Evolutionary conservation across 2,888 invertebrate genomes (phyloP).

Genomic region (Crioceris asparagi): DNA sequence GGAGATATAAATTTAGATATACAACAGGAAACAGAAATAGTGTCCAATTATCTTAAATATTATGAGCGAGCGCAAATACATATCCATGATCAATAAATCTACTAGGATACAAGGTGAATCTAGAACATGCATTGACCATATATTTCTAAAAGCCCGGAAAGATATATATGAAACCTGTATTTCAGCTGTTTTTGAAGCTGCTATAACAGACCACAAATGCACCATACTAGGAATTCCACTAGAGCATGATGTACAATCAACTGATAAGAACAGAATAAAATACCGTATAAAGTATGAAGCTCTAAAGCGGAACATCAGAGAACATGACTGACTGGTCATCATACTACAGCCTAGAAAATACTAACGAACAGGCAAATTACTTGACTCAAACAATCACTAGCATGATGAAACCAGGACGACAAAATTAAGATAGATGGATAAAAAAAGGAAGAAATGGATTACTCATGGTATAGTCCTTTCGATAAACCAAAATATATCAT

Average conservation of each 20-base stretch:
- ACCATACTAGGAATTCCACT: slow-evolving; percentile 5
- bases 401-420: slow-evolving; percentile 1
- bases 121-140: slow-evolving; percentile 3
- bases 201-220: slow-evolving; percentile 2
- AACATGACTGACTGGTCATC: slow-evolving; percentile 5
- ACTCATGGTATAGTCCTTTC: neutral
- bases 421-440: neutral
- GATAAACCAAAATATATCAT: slow-evolving; percentile 2
- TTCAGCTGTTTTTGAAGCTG: slow-evolving; percentile 2
- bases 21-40: neutral
- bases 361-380: too few relatives aligned
- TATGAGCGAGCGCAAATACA: slow-evolving; percentile 4
- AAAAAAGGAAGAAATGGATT: slow-evolving; percentile 5
- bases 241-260: neutral
- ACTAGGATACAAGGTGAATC: slow-evolving; percentile 4
- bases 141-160: slow-evolving; percentile 1
- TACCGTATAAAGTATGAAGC: slow-evolving; percentile 3
- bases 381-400: neutral
- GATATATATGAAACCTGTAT: slow-evolving; percentile 1
- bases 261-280: neutral
- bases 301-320: neutral
- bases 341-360: too few relatives aligned
- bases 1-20: slow-evolving; percentile 6
- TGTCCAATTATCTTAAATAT: slow-evolving; percentile 3
- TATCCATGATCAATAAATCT: slow-evolving; percentile 3